Evolutionary conservation across 2,797 vertebrate species (phyloP).

Genomic region (Cryptoprocta ferox): DNA sequence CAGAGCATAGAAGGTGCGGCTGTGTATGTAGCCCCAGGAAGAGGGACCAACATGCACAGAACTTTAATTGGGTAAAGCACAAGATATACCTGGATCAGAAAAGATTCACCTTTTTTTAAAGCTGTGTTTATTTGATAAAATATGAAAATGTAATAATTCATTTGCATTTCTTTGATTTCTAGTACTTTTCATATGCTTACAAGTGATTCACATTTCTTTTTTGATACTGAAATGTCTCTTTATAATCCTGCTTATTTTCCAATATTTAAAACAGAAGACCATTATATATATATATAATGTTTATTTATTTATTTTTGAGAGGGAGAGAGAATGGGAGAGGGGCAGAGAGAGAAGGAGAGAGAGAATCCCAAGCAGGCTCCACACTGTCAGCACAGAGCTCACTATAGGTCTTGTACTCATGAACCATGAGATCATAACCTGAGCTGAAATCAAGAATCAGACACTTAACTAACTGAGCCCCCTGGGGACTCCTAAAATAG

Average conservation of each 20-base stretch:
- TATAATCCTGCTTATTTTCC: not conserved
- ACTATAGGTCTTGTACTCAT: no score
- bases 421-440: no score
- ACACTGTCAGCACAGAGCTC: no score
- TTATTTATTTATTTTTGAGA: no score
- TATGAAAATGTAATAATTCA: not conserved
- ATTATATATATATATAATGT: no score
- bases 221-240: not conserved
- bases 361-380: no score
- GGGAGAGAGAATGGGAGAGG: no score
- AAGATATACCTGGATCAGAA: not conserved
- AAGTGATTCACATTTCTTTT: not conserved
- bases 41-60: not conserved
- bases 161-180: not conserved
- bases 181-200: not conserved
- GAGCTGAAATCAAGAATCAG: no score
- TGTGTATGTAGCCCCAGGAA: not conserved
- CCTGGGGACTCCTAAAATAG: not conserved
- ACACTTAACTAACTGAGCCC: no score
- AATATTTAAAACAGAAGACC: not conserved
- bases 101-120: not conserved
- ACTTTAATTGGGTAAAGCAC: not conserved
- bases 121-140: not conserved
- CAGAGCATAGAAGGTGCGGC: accelerated
- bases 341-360: no score